Evolutionary conservation across 2,797 vertebrate genomes (phyloP), one percentile per base, ranked within the genome.

Genomic region (Pipistrellus pipistrellus): DNA sequence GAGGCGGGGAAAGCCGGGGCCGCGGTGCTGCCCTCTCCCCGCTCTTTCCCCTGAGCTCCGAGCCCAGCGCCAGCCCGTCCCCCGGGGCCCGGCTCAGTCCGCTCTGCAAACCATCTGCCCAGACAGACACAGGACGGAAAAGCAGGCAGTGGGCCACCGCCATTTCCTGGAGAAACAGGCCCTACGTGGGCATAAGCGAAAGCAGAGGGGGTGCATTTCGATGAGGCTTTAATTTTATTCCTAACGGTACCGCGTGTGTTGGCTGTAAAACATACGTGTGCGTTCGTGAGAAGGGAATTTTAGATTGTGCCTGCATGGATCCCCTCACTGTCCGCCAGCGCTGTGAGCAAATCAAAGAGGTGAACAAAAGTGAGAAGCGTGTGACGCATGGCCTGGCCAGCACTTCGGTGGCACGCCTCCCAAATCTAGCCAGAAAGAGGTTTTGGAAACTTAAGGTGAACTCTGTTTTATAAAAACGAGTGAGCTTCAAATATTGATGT

Each of bases 401-500:
- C 3, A 2, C 51, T 44, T 13, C 32, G n/a, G 59, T 27, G 69
- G 17, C 8, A 11, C 23, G 4, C 76, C 84, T 77, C 57, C 72
- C 46, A 85, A 83, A 64, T 35, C 46, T 25, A 76, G 30, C 48
- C 46, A 25, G 59, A 18, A 30, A 64, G 81, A 92, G 73, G 35
- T 80, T 69, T 93, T 72, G 41, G 88, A 90, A 82, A 85, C 17
- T 83, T 84, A 72, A 94, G 77, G 94, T 88, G 53, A 92, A 83
- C 72, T 93, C 57, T 73, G 53, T 81, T 78, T 96, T 88, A 90
- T 90, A 94, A 93, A 87, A 96, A 95, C 75, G 91, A 94, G 94
- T 90, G 71, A 73, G 85, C 75, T 95, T 95, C 89, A 97, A 96
- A 96, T 95, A 95, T 96, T 95, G 17, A 96, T 96, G 93, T 59